These are phyloP conservation scores for Hylaeus anthracinus DNA, from an alignment of 1,140 invertebrate genomes.

Conservation along the genomic window DNA sequence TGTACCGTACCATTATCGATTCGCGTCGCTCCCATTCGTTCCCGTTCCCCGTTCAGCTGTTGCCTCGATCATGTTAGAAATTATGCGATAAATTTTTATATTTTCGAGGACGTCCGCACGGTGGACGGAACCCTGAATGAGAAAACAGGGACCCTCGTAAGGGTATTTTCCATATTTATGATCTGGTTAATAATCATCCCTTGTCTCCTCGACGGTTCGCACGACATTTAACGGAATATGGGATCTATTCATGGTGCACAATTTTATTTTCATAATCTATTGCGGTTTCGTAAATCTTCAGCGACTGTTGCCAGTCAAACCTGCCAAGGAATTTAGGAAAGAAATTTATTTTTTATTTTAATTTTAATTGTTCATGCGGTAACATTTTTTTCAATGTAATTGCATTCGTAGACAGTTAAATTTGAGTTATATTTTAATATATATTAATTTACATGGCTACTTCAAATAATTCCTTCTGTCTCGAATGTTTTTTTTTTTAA, in stretches of 20 bases:
- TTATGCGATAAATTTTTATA: slow-evolving; percentile 59
- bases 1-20: slow-evolving; percentile 62
- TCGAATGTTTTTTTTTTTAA: too few relatives aligned
- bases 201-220: slow-evolving; percentile 18
- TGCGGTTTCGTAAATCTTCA: background rate
- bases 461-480: too few relatives aligned
- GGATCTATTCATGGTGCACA: background rate
- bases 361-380: background rate
- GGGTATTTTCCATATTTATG: slow-evolving; percentile 54
- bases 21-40: slow-evolving; percentile 59
- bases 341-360: background rate
- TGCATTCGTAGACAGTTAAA: too few relatives aligned
- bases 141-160: background rate
- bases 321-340: background rate
- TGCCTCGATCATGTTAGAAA: slow-evolving; percentile 56
- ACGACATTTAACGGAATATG: slow-evolving; percentile 24
- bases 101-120: slow-evolving; percentile 23
- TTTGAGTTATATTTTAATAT: too few relatives aligned
- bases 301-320: background rate
- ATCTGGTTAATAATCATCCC: slow-evolving; percentile 53
- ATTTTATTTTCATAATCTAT: slow-evolving; percentile 28
- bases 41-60: slow-evolving; percentile 41
- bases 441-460: too few relatives aligned
- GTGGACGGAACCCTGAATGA: slow-evolving; percentile 14
- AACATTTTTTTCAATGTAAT: background rate